These are phyloP conservation scores for Trichoplusia ni DNA, from an alignment of 1,140 invertebrate genomes.

Conservation along the genomic window DNA sequence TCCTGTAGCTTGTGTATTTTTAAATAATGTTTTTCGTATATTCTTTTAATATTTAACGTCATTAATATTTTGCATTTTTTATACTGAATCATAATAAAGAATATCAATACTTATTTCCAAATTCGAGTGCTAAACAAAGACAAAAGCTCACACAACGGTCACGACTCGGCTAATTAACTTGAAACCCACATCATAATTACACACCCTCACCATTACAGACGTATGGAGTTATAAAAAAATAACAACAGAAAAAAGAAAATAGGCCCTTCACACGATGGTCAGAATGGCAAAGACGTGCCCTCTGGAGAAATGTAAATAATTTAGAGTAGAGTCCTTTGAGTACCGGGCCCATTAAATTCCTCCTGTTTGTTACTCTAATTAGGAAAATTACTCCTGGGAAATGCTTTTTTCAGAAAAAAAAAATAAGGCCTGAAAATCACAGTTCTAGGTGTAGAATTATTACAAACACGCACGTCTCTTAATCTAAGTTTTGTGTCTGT, in stretches of 20 bases:
- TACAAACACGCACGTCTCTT: slow-evolving; percentile 16
- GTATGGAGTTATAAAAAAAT: neutral
- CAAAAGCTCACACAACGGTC: too few relatives aligned
- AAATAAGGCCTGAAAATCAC: slow-evolving; percentile 27
- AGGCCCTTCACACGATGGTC: slow-evolving; percentile 7
- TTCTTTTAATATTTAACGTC: too few relatives aligned
- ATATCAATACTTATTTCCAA: too few relatives aligned
- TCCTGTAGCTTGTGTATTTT: neutral
- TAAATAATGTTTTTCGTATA: too few relatives aligned
- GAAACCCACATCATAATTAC: too few relatives aligned
- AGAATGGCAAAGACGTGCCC: slow-evolving; percentile 15
- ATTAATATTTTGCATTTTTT: too few relatives aligned
- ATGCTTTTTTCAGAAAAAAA: slow-evolving; percentile 30
- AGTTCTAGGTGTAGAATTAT: slow-evolving; percentile 25
- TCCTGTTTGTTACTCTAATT: slow-evolving; percentile 40
- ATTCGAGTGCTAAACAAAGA: too few relatives aligned
- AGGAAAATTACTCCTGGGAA: slow-evolving; percentile 38
- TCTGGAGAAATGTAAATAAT: slow-evolving; percentile 32
- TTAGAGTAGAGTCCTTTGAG: slow-evolving; percentile 34
- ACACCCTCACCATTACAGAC: too few relatives aligned
- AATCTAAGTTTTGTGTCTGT: neutral
- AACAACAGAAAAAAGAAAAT: neutral
- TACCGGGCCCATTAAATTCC: slow-evolving; percentile 37
- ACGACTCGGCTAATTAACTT: too few relatives aligned
- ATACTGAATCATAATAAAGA: too few relatives aligned